Percentiles rank a stretch among this genome's conserved stretches.
Evolutionary conservation across 2,888 invertebrate genomes (phyloP).

Genomic region (Oligia latruncula): DNA sequence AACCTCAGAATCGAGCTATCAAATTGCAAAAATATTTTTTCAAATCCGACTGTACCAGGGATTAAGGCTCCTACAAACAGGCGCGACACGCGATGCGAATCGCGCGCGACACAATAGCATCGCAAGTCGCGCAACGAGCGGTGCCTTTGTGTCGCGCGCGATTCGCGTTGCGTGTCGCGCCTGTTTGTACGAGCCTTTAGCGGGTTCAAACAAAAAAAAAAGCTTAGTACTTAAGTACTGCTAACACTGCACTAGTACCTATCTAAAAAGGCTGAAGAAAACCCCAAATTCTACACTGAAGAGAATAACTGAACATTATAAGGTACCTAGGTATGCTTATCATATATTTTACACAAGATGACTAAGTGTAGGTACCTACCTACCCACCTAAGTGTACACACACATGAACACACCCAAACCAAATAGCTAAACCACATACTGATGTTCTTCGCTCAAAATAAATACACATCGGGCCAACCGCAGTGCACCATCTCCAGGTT

Average conservation of each 20-base stretch:
- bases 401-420: constrained; percentile 11
- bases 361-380: not conserved
- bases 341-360: not conserved
- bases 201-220: too few species aligned
- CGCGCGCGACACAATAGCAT: too few species aligned
- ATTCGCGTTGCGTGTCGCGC: too few species aligned
- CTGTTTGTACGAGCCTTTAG: too few species aligned
- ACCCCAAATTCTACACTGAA: not conserved
- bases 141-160: too few species aligned
- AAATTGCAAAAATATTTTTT: not conserved
- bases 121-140: too few species aligned
- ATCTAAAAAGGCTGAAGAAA: not conserved
- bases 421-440: constrained; percentile 27
- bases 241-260: not conserved
- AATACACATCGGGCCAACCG: constrained; percentile 60
- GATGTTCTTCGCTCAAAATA: constrained; percentile 53
- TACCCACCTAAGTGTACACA: not conserved
- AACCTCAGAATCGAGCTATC: not conserved
- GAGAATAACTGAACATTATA: not conserved
- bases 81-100: too few species aligned
- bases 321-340: not conserved
- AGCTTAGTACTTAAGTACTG: not conserved
- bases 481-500: constrained; percentile 59
- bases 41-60: not conserved
- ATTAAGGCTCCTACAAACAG: too few species aligned